Evolutionary conservation across 2,113 vertebrate species (phyloP).

Genomic region (Epinephelus fuscoguttatus): DNA sequence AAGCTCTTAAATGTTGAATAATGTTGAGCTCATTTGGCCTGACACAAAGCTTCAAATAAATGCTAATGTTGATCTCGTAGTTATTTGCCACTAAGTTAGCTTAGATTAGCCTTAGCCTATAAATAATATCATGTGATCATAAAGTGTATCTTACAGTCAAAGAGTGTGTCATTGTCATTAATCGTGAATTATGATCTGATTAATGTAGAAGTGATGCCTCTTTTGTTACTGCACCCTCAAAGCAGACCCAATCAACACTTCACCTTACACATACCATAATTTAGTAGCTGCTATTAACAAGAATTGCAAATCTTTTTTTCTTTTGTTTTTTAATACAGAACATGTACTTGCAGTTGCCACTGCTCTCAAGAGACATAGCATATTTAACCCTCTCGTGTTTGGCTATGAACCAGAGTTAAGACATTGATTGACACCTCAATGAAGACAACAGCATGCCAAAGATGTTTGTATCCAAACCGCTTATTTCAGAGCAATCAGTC

Average conservation of each 20-base stretch:
- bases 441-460: neutral
- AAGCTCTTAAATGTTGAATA: too few relatives aligned
- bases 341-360: neutral
- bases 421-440: neutral
- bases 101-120: neutral
- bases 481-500: neutral
- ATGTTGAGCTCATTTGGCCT: neutral
- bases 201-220: neutral
- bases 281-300: neutral
- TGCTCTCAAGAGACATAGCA: neutral
- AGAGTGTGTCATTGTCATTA: neutral
- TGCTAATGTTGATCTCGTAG: too few relatives aligned
- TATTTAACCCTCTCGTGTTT: neutral
- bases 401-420: neutral
- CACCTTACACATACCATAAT: constrained; percentile 6
- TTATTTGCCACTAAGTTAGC: neutral
- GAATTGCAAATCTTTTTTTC: neutral
- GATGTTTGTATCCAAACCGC: neutral
- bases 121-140: neutral
- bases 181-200: neutral
- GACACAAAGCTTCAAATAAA: too few relatives aligned
- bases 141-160: neutral
- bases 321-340: neutral
- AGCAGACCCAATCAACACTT: neutral
- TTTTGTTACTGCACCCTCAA: neutral